Evolutionary conservation across 2,797 vertebrate species (phyloP).

Genomic region (Fundulus diaphanus): DNA sequence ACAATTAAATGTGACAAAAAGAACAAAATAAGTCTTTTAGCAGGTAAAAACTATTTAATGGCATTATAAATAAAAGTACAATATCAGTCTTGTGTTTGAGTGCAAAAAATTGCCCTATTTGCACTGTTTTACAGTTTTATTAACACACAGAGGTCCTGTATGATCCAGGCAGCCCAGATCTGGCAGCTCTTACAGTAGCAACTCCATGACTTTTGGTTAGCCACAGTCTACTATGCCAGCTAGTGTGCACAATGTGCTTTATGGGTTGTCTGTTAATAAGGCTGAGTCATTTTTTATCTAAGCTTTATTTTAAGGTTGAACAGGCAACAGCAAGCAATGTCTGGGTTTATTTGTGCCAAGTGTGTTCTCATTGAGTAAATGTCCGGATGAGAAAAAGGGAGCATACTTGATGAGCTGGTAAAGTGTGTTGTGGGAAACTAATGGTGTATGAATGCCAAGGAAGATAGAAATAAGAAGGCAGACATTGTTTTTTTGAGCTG

Average conservation of each 20-base stretch:
- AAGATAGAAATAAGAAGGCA: background rate
- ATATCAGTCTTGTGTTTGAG: slow-evolving; percentile 24
- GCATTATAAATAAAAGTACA: background rate
- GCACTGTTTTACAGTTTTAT: slow-evolving; percentile 41
- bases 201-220: slow-evolving; percentile 28
- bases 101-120: slow-evolving; percentile 28
- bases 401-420: background rate
- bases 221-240: slow-evolving; percentile 36
- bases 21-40: background rate
- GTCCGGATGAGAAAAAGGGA: background rate
- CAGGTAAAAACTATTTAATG: too few relatives aligned
- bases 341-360: slow-evolving; percentile 15
- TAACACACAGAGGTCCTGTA: slow-evolving; percentile 39
- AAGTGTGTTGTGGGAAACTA: background rate
- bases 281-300: slow-evolving; percentile 28
- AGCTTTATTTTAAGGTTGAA: slow-evolving; percentile 24
- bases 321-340: slow-evolving; percentile 18
- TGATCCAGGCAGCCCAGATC: slow-evolving; percentile 41
- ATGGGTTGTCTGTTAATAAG: slow-evolving; percentile 35
- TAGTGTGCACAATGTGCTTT: slow-evolving; percentile 43
- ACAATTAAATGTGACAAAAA: background rate
- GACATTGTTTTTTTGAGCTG: too few relatives aligned
- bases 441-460: background rate
- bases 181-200: slow-evolving; percentile 44
- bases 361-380: slow-evolving; percentile 6